A percentile compares a stretch with the other conserved stretches of the same genome.
Conservation (phyloP, 2,888 invertebrate species). For the Gerris lacustris region DNA sequence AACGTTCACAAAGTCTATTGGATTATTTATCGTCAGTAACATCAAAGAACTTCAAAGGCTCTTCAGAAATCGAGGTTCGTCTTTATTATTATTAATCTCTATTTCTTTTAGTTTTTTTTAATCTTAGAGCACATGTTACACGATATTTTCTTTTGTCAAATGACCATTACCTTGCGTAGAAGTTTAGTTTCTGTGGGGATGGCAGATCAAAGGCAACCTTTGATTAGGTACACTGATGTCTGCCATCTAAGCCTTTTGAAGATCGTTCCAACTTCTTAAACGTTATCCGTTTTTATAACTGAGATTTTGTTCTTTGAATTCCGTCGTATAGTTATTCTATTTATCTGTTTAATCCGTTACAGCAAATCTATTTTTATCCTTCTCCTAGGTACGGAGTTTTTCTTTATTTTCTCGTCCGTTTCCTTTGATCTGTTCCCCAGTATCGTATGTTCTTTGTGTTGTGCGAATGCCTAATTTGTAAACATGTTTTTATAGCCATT, state of each 20-base stretch:
- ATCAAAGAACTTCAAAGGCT: conserved; percentile 26
- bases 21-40: conserved; percentile 19
- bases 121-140: neutral
- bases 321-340: neutral
- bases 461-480: too few relatives aligned
- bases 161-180: neutral
- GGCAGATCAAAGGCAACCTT: neutral
- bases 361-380: too few relatives aligned
- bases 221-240: neutral
- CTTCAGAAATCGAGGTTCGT: neutral
- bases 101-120: neutral
- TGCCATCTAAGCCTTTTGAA: neutral
- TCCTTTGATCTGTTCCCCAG: too few relatives aligned
- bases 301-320: too few relatives aligned
- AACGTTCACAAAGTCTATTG: neutral
- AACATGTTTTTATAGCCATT: too few relatives aligned
- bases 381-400: too few relatives aligned
- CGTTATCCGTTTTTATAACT: too few relatives aligned
- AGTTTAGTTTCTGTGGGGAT: neutral
- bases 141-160: neutral
- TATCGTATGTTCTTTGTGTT: too few relatives aligned
- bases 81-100: neutral
- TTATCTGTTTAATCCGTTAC: conserved; percentile 1
- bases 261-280: neutral
- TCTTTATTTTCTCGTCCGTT: too few relatives aligned